A percentile compares a stretch with the other conserved stretches of the same genome.
phyloP scores from a whole-genome alignment of 1,140 invertebrate species.

The Drosophila jambulina region DNA sequence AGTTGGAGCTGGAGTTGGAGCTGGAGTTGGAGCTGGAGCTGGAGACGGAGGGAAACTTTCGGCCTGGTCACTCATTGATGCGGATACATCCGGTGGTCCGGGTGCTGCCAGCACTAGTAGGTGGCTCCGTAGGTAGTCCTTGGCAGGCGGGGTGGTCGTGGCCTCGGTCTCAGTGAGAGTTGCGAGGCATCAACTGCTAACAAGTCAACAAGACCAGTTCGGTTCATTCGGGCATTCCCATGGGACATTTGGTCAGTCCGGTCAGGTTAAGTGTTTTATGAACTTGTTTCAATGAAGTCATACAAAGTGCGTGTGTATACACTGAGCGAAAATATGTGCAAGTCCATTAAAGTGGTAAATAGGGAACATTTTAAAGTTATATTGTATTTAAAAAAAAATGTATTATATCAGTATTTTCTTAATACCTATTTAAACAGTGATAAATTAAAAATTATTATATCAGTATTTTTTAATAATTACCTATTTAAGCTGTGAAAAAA shows the following conservation, averaged over 20 bases:
- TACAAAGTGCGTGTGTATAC: conserved; percentile 59
- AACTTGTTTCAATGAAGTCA: conserved; percentile 82
- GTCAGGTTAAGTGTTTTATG: conserved; percentile 83
- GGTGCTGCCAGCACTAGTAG: background rate
- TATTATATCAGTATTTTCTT: background rate
- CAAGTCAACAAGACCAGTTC: conserved; percentile 59
- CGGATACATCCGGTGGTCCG: conserved; percentile 69
- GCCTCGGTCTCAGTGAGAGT: background rate
- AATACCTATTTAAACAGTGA: background rate
- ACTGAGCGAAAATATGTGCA: background rate
- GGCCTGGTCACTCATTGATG: conserved; percentile 68
- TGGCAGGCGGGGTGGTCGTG: background rate
- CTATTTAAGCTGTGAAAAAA: no score
- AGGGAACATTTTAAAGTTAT: background rate
- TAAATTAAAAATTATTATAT: no score
- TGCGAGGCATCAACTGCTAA: conserved; percentile 61
- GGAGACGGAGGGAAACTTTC: conserved; percentile 58
- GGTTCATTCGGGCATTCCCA: conserved; percentile 54
- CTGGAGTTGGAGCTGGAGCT: background rate
- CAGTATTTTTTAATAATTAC: no score
- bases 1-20: background rate
- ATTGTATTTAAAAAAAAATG: background rate
- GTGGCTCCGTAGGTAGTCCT: conserved; percentile 1
- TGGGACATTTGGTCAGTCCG: conserved; percentile 67
- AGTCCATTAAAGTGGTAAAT: background rate